Evolutionary conservation across 2,888 invertebrate species (phyloP).

Genomic region (Baronia brevicornis): DNA sequence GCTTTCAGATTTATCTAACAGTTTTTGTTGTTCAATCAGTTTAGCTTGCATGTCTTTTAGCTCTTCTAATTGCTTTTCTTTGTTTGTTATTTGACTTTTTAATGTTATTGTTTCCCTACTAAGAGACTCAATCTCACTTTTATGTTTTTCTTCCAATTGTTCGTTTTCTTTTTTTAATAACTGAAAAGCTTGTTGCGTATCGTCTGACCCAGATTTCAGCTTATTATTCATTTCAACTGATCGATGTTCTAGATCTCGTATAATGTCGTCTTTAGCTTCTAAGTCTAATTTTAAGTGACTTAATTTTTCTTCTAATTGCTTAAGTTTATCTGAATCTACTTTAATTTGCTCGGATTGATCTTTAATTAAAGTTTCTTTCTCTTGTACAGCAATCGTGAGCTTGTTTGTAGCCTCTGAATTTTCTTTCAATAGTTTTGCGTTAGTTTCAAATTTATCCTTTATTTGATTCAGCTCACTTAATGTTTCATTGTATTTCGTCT

Average conservation of each 20-base stretch:
- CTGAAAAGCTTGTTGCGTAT: constrained; percentile 44
- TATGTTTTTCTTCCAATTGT: constrained; percentile 47
- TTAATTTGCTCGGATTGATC: constrained; percentile 40
- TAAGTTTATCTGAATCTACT: constrained; percentile 38
- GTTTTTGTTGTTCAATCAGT: constrained; percentile 52
- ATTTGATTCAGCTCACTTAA: constrained; percentile 38
- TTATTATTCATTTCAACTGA: constrained; percentile 41
- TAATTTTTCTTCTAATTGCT: constrained; percentile 43
- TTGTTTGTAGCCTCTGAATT: constrained; percentile 31
- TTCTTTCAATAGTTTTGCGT: constrained; percentile 41
- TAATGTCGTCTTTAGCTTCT: constrained; percentile 32
- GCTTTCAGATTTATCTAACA: constrained; percentile 56
- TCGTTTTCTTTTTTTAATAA: constrained; percentile 49
- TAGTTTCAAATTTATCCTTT: constrained; percentile 38
- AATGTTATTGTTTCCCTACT: constrained; percentile 44
- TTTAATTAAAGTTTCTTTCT: constrained; percentile 51
- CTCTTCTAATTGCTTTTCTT: constrained; percentile 48
- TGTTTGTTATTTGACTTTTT: constrained; percentile 42
- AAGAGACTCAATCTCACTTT: constrained; percentile 54
- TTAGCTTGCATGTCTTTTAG: constrained; percentile 51
- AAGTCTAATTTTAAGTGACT: constrained; percentile 40
- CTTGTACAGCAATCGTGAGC: constrained; percentile 40
- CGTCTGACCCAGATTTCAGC: constrained; percentile 40
- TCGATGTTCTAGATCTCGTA: constrained; percentile 46
- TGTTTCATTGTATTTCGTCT: constrained; percentile 42